A percentile compares a stretch with the other conserved stretches of the same genome.
Evolutionary conservation across 2,797 vertebrate species (phyloP).

Genomic region (Dipus sagitta): DNA sequence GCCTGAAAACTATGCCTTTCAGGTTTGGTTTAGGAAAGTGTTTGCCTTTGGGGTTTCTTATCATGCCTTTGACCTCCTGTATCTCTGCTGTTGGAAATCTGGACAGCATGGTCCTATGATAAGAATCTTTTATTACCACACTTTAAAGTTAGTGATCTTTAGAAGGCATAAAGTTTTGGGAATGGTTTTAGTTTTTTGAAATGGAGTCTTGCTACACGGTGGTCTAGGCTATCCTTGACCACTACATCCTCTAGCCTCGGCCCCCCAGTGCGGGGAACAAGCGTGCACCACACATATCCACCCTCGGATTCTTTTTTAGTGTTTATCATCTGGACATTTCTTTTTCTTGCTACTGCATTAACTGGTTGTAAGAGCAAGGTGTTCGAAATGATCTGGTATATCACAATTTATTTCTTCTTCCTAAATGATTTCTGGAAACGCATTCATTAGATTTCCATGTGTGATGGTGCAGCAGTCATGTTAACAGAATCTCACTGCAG

Average conservation of each 20-base stretch:
- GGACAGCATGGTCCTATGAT: background rate
- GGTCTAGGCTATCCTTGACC: background rate
- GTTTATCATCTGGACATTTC: conserved; percentile 31
- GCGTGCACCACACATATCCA: background rate
- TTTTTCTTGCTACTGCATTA: background rate
- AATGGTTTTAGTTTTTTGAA: background rate
- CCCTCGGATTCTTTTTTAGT: background rate
- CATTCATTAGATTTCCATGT: conserved; percentile 58
- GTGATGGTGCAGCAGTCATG: conserved; percentile 69
- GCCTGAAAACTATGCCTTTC: conserved; percentile 29
- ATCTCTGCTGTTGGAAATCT: background rate
- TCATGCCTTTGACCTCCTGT: background rate
- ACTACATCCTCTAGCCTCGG: background rate
- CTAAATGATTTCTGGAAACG: conserved; percentile 53
- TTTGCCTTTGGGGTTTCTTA: conserved; percentile 20
- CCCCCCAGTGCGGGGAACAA: too few relatives aligned
- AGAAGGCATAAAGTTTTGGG: conserved; percentile 14
- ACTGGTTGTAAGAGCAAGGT: conserved; percentile 36
- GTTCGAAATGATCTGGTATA: conserved; percentile 47
- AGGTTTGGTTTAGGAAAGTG: conserved; percentile 46
- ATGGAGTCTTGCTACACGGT: background rate
- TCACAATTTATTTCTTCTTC: conserved; percentile 51
- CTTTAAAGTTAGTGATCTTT: conserved; percentile 40
- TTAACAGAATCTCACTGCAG: conserved; percentile 30
- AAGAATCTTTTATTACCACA: conserved; percentile 1